Percentiles rank a stretch among this genome's conserved stretches.
Conservation (phyloP, 2,888 invertebrate genomes). For the Cecidostiba fungosa region DNA sequence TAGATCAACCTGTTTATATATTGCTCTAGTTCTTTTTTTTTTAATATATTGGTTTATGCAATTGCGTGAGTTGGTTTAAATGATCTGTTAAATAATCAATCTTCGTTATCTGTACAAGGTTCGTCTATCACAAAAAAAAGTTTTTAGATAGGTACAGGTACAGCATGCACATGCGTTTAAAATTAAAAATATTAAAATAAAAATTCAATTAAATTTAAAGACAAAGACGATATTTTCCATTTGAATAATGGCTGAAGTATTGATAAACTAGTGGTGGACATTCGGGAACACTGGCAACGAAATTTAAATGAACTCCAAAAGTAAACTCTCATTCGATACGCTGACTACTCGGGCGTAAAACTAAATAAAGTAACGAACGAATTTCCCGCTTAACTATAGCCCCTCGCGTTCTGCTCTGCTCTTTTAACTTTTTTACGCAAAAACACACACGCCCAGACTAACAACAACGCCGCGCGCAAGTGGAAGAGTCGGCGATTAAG, state of each 20-base stretch:
- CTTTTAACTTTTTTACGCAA: conserved; percentile 43
- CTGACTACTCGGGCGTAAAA: conserved; percentile 2
- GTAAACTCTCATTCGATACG: neutral
- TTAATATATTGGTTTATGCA: too few relatives aligned
- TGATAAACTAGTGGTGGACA: neutral
- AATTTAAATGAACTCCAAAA: neutral
- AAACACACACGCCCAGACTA: conserved; percentile 9
- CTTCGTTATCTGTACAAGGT: too few relatives aligned
- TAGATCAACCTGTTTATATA: neutral
- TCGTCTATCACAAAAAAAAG: neutral
- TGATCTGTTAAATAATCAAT: too few relatives aligned
- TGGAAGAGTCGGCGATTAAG: conserved; percentile 39
- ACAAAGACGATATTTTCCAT: too few relatives aligned
- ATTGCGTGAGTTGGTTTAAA: too few relatives aligned
- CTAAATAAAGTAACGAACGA: conserved; percentile 13
- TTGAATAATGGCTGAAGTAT: too few relatives aligned
- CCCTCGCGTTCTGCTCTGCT: neutral
- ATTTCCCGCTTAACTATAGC: neutral
- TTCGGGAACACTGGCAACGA: neutral
- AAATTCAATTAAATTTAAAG: too few relatives aligned
- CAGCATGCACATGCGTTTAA: too few relatives aligned
- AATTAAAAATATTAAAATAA: too few relatives aligned
- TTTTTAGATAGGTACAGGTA: neutral
- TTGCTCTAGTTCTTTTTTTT: too few relatives aligned
- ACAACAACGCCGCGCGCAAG: conserved; percentile 28